phyloP scores from a whole-genome alignment of 2,797 vertebrate genomes.

The Pteropus rufus region DNA sequence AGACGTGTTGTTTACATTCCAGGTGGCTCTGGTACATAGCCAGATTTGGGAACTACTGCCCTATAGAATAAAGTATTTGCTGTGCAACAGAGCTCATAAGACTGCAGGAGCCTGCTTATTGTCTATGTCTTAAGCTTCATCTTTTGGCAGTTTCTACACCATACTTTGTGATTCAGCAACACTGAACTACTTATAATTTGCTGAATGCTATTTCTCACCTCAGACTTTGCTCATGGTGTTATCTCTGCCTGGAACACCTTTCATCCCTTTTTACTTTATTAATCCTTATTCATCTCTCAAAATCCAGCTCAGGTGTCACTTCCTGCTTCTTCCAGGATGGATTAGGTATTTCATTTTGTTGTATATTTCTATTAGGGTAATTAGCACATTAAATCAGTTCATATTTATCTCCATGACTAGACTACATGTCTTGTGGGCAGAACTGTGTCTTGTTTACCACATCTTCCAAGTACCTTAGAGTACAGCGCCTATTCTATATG shows the following conservation, averaged over 20 bases:
- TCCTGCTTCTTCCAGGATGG: slow-evolving; percentile 63
- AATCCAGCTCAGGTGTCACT: slow-evolving; percentile 56
- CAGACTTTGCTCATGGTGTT: slow-evolving; percentile 64
- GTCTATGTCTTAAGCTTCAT: not conserved
- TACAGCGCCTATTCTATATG: not conserved
- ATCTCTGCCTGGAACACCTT: slow-evolving; percentile 59
- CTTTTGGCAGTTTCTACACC: slow-evolving; percentile 21
- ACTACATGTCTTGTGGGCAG: slow-evolving; percentile 41
- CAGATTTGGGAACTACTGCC: not conserved
- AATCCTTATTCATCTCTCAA: slow-evolving; percentile 68
- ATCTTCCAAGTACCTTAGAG: slow-evolving; percentile 28
- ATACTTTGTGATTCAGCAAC: slow-evolving; percentile 63
- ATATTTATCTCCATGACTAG: slow-evolving; percentile 38
- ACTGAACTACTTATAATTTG: slow-evolving; percentile 60
- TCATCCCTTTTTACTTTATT: slow-evolving; percentile 67
- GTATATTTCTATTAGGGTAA: slow-evolving; percentile 66
- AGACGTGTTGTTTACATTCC: not conserved
- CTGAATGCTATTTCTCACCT: slow-evolving; percentile 66
- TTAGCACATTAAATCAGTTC: slow-evolving; percentile 63
- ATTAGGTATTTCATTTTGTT: slow-evolving; percentile 57
- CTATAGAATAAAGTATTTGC: not conserved
- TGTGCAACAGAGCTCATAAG: not conserved
- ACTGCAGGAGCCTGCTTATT: not conserved
- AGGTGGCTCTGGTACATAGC: not conserved
- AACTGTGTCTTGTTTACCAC: slow-evolving; percentile 25